A percentile compares a stretch with the other conserved stretches of the same genome.
These are phyloP conservation scores for Zeuzera pyrina DNA, from an alignment of 2,888 invertebrate genomes.

Conservation along the genomic window DNA sequence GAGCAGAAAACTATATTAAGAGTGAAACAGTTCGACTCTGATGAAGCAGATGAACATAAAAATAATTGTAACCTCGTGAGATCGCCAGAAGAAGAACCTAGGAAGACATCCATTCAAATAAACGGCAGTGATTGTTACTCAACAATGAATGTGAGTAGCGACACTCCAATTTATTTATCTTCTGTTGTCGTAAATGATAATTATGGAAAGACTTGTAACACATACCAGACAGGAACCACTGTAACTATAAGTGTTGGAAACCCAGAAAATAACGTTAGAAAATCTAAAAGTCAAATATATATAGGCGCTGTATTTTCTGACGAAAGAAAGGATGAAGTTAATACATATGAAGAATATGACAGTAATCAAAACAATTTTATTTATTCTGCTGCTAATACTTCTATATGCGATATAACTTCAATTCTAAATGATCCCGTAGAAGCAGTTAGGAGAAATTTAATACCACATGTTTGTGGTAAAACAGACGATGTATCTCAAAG, in stretches of 20 bases:
- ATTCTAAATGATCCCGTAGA: slow-evolving; percentile 82
- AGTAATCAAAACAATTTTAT: slow-evolving; percentile 22
- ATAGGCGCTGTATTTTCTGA: slow-evolving; percentile 52
- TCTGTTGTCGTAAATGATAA: slow-evolving; percentile 80
- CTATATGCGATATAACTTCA: slow-evolving; percentile 57
- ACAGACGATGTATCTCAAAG: slow-evolving; percentile 27
- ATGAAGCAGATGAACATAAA: slow-evolving; percentile 47
- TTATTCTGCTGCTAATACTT: slow-evolving; percentile 19
- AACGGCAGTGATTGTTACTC: slow-evolving; percentile 83
- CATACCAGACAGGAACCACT: slow-evolving; percentile 71
- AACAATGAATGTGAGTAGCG: slow-evolving; percentile 80
- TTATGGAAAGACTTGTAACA: slow-evolving; percentile 49
- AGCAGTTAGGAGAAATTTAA: slow-evolving; percentile 81
- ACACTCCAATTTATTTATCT: slow-evolving; percentile 80
- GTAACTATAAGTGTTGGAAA: slow-evolving; percentile 76
- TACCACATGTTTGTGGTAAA: slow-evolving; percentile 85
- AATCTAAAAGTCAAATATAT: slow-evolving; percentile 67
- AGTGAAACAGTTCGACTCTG: slow-evolving; percentile 65
- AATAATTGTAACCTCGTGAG: slow-evolving; percentile 27
- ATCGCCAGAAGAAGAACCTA: slow-evolving; percentile 48
- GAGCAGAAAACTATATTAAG: slow-evolving; percentile 59
- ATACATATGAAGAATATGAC: slow-evolving; percentile 61
- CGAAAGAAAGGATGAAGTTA: slow-evolving; percentile 34
- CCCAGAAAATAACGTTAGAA: slow-evolving; percentile 54
- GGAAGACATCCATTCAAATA: slow-evolving; percentile 82